Evolutionary conservation across 1,140 invertebrate genomes (phyloP), one percentile per base, ranked within the genome.

Genomic region (Orchesella cincta): DNA sequence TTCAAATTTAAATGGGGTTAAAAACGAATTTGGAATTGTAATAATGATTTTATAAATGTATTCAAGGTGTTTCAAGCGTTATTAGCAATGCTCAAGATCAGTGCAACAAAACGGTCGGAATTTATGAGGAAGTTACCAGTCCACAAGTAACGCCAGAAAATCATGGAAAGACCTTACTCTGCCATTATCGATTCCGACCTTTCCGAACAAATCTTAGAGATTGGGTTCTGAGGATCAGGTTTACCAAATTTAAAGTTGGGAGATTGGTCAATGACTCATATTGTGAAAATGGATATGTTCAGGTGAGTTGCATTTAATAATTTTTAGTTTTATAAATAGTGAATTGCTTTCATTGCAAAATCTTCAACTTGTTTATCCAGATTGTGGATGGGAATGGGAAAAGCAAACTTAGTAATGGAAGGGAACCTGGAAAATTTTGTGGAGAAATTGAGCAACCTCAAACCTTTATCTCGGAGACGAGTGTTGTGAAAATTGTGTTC

Each of bases 391-490:
- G 92, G 20, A 95, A 95, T 84, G 91, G 92, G 2, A 94, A 94
- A 83, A 93, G 93, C 12, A 92, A 92, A 83, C 90, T 94, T 12
- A 93, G 90, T 73, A 94, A 95, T 85, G 88, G 93, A 52, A 92
- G 93, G 80, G 93, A 94, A 78, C 92, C 92, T 0, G 94, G 94
- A 1, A 90, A 93, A 75, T 97, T 95, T 84, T 97, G 94, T 85
- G 94, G 94, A 0, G 94, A 97, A 84, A 94, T 92, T 20, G 95
- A 97, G 83, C 94, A 95, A 82, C 93, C 94, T 0, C 93, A 96
- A 85, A 95, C 93, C 3, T 96, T 96, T 87, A 96, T 96, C 83
- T 96, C 94, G 18, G 94, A 97, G 86, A 96, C 94, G 16, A 94
- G 92, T 83, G 93, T 94, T 85, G 94, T 97, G 14, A 93, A 93